phyloP scores from a whole-genome alignment of 2,113 vertebrate species.

The Aegithalos caudatus region DNA sequence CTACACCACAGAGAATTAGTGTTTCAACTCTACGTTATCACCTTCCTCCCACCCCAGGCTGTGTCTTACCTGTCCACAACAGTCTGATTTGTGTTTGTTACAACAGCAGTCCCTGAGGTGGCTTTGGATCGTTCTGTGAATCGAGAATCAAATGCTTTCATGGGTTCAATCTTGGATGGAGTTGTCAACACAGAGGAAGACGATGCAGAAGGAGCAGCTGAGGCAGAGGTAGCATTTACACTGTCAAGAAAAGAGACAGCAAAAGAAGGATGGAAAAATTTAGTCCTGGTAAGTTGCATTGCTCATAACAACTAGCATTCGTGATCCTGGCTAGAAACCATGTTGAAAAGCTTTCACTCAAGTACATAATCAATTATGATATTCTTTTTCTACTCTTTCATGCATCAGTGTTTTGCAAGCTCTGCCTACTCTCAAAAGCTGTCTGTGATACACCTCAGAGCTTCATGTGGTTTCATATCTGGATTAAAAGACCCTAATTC shows the following conservation, averaged over 20 bases:
- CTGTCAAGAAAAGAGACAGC: conserved; percentile 24
- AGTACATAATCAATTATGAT: not conserved
- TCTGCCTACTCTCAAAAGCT: not conserved
- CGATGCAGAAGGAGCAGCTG: conserved; percentile 66
- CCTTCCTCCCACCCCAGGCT: not conserved
- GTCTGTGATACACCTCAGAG: not conserved
- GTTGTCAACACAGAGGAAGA: conserved; percentile 82
- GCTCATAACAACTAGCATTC: not conserved
- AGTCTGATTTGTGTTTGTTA: conserved; percentile 77
- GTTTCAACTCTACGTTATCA: not conserved
- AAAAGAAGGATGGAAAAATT: not conserved
- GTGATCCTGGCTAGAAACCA: not conserved
- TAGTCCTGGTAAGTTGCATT: not conserved
- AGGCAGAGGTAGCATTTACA: conserved; percentile 71
- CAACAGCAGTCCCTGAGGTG: conserved; percentile 83
- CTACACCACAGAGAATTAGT: not conserved
- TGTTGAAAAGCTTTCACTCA: not conserved
- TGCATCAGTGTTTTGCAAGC: not conserved
- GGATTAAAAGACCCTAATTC: not conserved
- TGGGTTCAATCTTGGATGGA: conserved; percentile 93
- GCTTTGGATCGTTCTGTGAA: conserved; percentile 97
- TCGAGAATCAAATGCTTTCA: conserved; percentile 96
- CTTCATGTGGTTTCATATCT: not conserved
- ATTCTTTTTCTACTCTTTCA: not conserved
- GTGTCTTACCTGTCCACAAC: conserved; percentile 82